Conservation (phyloP, 2,113 vertebrate genomes). For the Riparia riparia region DNA sequence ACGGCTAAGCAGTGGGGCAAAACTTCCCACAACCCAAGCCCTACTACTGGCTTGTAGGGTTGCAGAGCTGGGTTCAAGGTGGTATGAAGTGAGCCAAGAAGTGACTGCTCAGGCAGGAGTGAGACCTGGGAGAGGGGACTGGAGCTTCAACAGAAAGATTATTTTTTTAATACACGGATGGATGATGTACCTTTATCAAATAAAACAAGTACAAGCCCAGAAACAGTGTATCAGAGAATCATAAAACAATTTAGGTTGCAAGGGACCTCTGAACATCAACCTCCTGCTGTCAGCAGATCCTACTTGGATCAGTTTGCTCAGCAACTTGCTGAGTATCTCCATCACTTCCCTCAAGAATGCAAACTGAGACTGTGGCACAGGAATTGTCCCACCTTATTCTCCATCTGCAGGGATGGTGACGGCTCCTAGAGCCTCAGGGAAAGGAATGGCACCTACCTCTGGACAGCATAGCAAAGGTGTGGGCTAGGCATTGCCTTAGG, state of each 20-base stretch:
- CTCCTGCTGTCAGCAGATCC: neutral
- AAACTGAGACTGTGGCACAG: neutral
- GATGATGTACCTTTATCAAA: constrained; percentile 80
- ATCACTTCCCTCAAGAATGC: neutral
- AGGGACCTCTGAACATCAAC: neutral
- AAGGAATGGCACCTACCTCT: neutral
- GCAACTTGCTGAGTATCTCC: neutral
- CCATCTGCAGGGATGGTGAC: neutral
- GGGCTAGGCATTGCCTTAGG: neutral
- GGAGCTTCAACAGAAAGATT: constrained; percentile 71
- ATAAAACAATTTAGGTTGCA: neutral
- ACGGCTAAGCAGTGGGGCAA: neutral
- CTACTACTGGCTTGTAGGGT: neutral
- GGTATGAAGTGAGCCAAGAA: neutral
- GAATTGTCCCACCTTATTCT: neutral
- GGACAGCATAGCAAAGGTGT: neutral
- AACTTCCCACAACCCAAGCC: neutral
- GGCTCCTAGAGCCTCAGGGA: neutral
- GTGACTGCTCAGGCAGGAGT: neutral
- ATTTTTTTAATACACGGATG: constrained; percentile 81
- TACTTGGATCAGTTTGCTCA: neutral
- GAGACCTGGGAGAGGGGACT: neutral
- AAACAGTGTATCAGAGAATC: neutral
- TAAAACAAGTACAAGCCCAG: constrained; percentile 72
- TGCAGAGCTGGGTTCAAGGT: neutral